phyloP scores from a whole-genome alignment of 2,888 invertebrate genomes.

The Lissonota sp. region DNA sequence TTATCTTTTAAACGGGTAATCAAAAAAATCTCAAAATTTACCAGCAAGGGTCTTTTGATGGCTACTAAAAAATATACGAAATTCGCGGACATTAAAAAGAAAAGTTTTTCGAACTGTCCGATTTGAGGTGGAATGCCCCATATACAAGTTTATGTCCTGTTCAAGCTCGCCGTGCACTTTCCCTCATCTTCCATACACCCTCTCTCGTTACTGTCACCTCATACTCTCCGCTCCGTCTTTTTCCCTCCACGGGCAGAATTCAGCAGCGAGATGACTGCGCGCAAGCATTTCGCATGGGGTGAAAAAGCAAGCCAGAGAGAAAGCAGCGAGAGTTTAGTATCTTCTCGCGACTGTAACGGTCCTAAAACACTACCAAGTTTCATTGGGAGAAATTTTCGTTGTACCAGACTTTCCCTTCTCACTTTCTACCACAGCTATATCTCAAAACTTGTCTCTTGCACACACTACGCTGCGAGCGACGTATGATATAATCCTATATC shows the following conservation, averaged over 20 bases:
- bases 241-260: neutral
- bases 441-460: slow-evolving; percentile 46
- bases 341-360: slow-evolving; percentile 43
- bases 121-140: too few species aligned
- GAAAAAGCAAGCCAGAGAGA: slow-evolving; percentile 27
- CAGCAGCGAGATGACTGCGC: neutral
- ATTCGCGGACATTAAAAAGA: too few species aligned
- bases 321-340: slow-evolving; percentile 36
- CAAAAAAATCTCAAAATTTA: too few species aligned
- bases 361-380: slow-evolving; percentile 53
- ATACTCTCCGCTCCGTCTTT: slow-evolving; percentile 10
- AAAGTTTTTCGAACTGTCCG: too few species aligned
- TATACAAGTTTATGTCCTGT: slow-evolving; percentile 32
- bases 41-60: too few species aligned
- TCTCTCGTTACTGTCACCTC: slow-evolving; percentile 52
- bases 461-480: neutral
- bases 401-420: slow-evolving; percentile 17
- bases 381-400: slow-evolving; percentile 54
- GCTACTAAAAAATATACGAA: too few species aligned
- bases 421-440: slow-evolving; percentile 49
- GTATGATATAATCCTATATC: neutral
- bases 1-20: too few species aligned
- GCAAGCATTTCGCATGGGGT: slow-evolving; percentile 26
- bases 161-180: slow-evolving; percentile 53
- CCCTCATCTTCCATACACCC: slow-evolving; percentile 51